Evolutionary conservation across 2,888 invertebrate species (phyloP).

Genomic region (Alcis repandata): DNA sequence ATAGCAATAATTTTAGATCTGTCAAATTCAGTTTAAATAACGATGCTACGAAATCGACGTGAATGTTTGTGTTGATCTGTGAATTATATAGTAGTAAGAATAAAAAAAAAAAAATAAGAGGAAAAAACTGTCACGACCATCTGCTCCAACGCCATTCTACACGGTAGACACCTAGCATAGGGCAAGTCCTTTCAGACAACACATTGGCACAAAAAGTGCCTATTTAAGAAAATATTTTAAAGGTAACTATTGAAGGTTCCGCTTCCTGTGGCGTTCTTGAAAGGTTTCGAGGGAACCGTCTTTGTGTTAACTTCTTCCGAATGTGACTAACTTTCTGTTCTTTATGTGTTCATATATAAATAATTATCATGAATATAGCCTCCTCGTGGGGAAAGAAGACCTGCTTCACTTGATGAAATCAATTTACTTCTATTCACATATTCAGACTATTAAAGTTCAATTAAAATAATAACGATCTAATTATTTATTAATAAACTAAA

Average conservation of each 20-base stretch:
- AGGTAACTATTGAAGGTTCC: neutral
- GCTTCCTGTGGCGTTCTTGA: slow-evolving; percentile 36
- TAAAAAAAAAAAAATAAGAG: neutral
- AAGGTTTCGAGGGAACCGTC: slow-evolving; percentile 18
- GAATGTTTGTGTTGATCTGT: neutral
- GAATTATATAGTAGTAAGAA: neutral
- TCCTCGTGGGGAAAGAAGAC: neutral
- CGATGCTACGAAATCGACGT: too few species aligned
- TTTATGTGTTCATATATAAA: slow-evolving; percentile 26
- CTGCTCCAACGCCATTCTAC: neutral
- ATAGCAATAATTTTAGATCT: too few species aligned
- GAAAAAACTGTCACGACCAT: neutral
- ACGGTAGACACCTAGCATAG: neutral
- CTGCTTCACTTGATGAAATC: neutral
- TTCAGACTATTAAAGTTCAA: too few species aligned
- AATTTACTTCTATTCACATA: too few species aligned
- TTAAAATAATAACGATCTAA: too few species aligned
- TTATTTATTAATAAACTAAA: too few species aligned
- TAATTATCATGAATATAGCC: neutral
- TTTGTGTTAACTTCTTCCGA: slow-evolving; percentile 39
- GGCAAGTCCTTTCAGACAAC: neutral
- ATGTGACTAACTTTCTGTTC: slow-evolving; percentile 35
- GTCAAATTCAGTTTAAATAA: too few species aligned
- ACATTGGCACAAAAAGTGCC: neutral
- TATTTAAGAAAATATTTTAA: neutral